A percentile compares a stretch with the other conserved stretches of the same genome.
Conservation (phyloP, 2,797 vertebrate genomes). For the Peromyscus nudipes region DNA sequence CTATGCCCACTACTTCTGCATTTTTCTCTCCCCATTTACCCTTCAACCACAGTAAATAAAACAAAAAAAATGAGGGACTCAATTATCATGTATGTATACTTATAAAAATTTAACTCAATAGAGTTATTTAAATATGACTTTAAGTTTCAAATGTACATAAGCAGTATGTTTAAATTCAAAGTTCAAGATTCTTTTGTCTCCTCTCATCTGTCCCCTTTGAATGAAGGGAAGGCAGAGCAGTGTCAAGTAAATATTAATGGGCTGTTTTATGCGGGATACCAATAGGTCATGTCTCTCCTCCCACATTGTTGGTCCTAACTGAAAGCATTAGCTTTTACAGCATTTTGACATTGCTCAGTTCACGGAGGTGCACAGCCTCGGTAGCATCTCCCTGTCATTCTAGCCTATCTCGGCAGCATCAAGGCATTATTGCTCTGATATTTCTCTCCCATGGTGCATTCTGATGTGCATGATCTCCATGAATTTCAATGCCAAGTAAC, state of each 20-base stretch:
- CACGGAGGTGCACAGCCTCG: not conserved
- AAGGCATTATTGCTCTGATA: not conserved
- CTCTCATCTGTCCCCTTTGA: constrained; percentile 89
- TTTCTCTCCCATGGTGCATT: constrained; percentile 65
- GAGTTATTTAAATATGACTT: constrained; percentile 8
- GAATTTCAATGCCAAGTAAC: constrained; percentile 84
- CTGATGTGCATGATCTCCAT: constrained; percentile 75
- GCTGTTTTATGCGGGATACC: constrained; percentile 59
- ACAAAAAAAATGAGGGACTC: constrained; percentile 80
- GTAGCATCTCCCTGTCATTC: constrained; percentile 7
- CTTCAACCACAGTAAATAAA: constrained; percentile 76
- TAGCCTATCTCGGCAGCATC: not conserved
- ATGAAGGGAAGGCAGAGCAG: constrained; percentile 87
- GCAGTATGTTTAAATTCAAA: constrained; percentile 75
- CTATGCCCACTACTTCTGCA: constrained; percentile 77
- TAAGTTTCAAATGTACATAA: constrained; percentile 26
- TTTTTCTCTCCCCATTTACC: constrained; percentile 80
- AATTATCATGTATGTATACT: not conserved
- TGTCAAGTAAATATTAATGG: constrained; percentile 88
- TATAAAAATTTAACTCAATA: not conserved
- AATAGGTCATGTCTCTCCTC: constrained; percentile 41
- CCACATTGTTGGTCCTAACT: constrained; percentile 50
- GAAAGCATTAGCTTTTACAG: constrained; percentile 59
- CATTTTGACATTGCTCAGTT: rapidly evolving
- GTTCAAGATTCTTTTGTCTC: constrained; percentile 85